phyloP scores from a whole-genome alignment of 1,140 invertebrate species.

The Ceratina calcarata region DNA sequence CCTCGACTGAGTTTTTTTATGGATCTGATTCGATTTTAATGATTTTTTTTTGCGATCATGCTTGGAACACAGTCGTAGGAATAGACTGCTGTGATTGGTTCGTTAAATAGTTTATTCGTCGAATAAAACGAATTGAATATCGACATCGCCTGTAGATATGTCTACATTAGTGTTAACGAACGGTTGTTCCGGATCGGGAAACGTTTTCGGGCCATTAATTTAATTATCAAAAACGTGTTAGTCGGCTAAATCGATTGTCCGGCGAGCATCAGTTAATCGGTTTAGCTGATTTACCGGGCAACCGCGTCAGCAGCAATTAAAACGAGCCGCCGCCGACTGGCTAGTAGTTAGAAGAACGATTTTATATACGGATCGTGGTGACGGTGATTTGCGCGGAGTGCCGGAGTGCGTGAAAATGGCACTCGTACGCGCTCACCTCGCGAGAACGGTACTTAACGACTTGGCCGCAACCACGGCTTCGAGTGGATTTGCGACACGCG shows the following conservation, averaged over 20 bases:
- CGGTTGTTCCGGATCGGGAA: neutral
- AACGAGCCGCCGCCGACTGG: neutral
- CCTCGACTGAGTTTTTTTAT: too few relatives aligned
- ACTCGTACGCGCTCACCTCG: neutral
- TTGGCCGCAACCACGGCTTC: neutral
- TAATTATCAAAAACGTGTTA: constrained; percentile 39
- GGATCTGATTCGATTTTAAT: too few relatives aligned
- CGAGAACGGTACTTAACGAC: constrained; percentile 4
- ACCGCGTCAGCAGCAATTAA: constrained; percentile 41
- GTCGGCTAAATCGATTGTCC: constrained; percentile 34
- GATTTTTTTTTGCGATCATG: neutral
- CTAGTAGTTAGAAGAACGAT: constrained; percentile 10
- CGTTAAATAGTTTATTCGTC: neutral
- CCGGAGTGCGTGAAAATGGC: too few relatives aligned
- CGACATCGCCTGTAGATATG: neutral
- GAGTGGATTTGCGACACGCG: too few relatives aligned
- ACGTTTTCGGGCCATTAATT: constrained; percentile 22
- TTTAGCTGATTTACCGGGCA: constrained; percentile 27
- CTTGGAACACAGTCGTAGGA: neutral
- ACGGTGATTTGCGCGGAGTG: neutral
- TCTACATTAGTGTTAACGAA: constrained; percentile 19
- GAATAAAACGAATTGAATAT: too few relatives aligned
- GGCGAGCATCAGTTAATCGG: constrained; percentile 30
- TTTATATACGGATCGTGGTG: neutral
- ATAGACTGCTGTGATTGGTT: neutral